These are phyloP conservation scores for Cheilosia vernalis DNA, from an alignment of 2,888 invertebrate genomes.

Conservation along the genomic window DNA sequence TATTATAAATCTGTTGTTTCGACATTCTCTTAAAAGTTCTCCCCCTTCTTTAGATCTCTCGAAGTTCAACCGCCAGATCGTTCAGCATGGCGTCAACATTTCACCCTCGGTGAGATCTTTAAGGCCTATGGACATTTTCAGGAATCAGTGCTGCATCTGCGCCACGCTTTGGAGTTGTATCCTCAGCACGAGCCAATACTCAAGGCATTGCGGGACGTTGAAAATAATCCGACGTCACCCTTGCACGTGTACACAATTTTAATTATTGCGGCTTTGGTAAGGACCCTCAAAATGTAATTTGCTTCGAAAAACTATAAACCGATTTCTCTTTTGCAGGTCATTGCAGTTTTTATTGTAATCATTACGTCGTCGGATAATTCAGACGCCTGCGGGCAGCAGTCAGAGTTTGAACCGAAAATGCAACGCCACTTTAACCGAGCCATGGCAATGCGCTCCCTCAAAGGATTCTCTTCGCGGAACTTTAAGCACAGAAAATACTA, in stretches of 20 bases:
- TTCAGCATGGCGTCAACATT: constrained; percentile 95
- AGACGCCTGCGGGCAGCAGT: constrained; percentile 72
- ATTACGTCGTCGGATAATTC: constrained; percentile 88
- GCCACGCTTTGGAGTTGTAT: constrained; percentile 92
- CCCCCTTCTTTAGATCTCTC: constrained; percentile 84
- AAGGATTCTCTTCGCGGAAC: constrained; percentile 83
- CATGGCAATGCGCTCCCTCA: constrained; percentile 93
- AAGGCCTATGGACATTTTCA: constrained; percentile 95
- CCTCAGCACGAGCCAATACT: constrained; percentile 93
- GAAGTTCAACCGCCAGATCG: constrained; percentile 93
- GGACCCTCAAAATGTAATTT: constrained; percentile 71
- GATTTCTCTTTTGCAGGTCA: constrained; percentile 84
- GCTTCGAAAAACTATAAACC: neutral
- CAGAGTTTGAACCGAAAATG: constrained; percentile 86
- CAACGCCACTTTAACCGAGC: constrained; percentile 94
- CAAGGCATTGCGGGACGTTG: constrained; percentile 91
- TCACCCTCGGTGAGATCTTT: constrained; percentile 95
- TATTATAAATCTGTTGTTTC: constrained; percentile 35
- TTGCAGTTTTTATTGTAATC: constrained; percentile 92
- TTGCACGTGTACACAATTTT: constrained; percentile 93
- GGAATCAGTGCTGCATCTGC: constrained; percentile 92
- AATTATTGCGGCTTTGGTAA: constrained; percentile 93
- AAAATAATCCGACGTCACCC: constrained; percentile 90
- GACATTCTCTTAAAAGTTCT: neutral
- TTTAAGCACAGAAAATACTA: constrained; percentile 78